phyloP scores from a whole-genome alignment of 2,797 vertebrate species.

The Sebastes aleutianus region DNA sequence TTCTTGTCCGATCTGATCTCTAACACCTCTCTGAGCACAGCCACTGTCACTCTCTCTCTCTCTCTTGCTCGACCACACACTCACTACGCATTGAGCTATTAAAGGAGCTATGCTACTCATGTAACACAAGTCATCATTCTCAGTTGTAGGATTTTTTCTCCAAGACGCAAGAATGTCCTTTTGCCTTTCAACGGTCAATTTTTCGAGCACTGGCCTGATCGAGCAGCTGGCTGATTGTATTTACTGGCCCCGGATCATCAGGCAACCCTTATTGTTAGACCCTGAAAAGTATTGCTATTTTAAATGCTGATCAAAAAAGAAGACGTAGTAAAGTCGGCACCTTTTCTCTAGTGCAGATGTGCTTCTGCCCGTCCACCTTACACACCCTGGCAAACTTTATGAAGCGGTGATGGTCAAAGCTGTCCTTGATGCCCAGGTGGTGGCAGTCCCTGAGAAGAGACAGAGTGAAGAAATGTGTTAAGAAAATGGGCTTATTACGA shows the following conservation, averaged over 20 bases:
- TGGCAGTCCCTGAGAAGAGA: conserved; percentile 86
- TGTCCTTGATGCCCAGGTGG: conserved; percentile 89
- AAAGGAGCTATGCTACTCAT: too few relatives aligned
- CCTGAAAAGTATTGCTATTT: neutral
- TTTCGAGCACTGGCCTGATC: too few relatives aligned
- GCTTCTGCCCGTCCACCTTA: conserved; percentile 77
- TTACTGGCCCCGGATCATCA: neutral
- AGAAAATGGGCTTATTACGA: neutral
- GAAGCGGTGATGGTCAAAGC: conserved; percentile 87
- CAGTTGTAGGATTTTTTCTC: too few relatives aligned
- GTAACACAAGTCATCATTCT: too few relatives aligned
- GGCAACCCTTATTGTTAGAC: neutral
- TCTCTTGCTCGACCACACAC: too few relatives aligned
- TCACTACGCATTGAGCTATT: too few relatives aligned
- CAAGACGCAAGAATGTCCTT: too few relatives aligned
- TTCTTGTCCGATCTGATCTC: too few relatives aligned
- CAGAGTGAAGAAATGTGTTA: neutral
- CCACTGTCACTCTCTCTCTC: too few relatives aligned
- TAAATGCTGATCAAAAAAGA: neutral
- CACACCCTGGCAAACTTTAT: conserved; percentile 88
- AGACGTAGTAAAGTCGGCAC: conserved; percentile 63
- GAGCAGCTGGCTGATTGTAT: too few relatives aligned
- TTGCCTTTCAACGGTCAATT: too few relatives aligned
- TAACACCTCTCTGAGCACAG: too few relatives aligned
- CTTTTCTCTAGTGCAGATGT: conserved; percentile 93